Conservation (phyloP, 2,888 invertebrate genomes). For the Meandrusa payeni region DNA sequence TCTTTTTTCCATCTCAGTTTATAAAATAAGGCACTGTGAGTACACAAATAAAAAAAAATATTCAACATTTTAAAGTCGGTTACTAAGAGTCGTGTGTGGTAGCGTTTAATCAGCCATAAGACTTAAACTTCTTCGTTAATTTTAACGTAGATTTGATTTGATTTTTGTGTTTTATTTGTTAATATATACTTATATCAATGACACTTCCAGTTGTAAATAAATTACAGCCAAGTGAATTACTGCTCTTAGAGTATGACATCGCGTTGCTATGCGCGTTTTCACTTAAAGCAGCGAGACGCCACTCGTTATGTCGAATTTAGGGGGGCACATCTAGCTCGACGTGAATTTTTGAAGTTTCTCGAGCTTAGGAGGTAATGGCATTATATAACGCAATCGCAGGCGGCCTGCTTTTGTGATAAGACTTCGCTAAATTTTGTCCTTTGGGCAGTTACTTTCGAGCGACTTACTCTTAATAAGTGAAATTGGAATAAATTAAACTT, state of each 20-base stretch:
- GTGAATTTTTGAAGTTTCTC: slow-evolving; percentile 21
- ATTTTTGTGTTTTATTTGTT: too few relatives aligned
- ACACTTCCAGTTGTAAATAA: slow-evolving; percentile 10
- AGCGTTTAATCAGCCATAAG: too few relatives aligned
- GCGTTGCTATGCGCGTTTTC: slow-evolving; percentile 21
- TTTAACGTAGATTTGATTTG: too few relatives aligned
- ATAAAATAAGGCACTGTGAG: too few relatives aligned
- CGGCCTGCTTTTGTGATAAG: slow-evolving; percentile 19
- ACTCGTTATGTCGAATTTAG: slow-evolving; percentile 23
- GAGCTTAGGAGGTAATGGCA: slow-evolving; percentile 11
- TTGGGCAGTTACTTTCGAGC: slow-evolving; percentile 14
- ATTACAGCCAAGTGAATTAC: slow-evolving; percentile 8
- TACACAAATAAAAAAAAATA: too few relatives aligned
- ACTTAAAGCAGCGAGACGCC: slow-evolving; percentile 18
- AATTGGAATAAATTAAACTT: slow-evolving; percentile 19
- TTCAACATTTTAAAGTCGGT: too few relatives aligned
- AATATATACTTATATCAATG: too few relatives aligned
- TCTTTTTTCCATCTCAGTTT: too few relatives aligned
- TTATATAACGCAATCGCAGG: slow-evolving; percentile 11
- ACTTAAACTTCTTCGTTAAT: too few relatives aligned
- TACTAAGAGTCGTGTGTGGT: too few relatives aligned
- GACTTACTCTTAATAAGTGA: slow-evolving; percentile 13
- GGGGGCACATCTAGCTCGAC: slow-evolving; percentile 18
- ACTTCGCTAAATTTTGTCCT: slow-evolving; percentile 13
- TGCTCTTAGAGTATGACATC: slow-evolving; percentile 17